Conservation (phyloP, 1,140 invertebrate species). For the Drosophila erecta region DNA sequence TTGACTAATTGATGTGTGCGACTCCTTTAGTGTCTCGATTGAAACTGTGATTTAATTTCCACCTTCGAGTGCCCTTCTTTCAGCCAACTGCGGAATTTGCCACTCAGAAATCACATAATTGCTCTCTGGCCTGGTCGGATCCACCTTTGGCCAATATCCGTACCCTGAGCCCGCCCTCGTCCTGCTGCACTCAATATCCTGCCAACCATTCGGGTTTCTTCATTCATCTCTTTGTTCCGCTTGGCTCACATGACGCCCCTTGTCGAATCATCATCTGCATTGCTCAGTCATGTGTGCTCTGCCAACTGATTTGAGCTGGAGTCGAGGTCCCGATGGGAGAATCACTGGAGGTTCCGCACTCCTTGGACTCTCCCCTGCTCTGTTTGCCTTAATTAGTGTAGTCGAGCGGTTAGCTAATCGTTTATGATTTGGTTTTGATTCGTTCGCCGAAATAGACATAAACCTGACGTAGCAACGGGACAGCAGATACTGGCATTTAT, state of each 20-base stretch:
- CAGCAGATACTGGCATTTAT: background rate
- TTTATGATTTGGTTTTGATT: slow-evolving; percentile 81
- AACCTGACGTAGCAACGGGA: slow-evolving; percentile 28
- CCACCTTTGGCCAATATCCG: slow-evolving; percentile 22
- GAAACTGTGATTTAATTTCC: slow-evolving; percentile 38
- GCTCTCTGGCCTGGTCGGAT: slow-evolving; percentile 17
- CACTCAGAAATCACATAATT: slow-evolving; percentile 44
- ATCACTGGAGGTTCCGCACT: slow-evolving; percentile 7
- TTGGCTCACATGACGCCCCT: slow-evolving; percentile 16
- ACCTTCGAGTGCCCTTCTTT: slow-evolving; percentile 10
- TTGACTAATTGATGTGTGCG: background rate
- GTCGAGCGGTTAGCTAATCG: slow-evolving; percentile 70
- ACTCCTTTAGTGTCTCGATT: background rate
- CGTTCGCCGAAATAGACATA: slow-evolving; percentile 61
- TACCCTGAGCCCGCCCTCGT: slow-evolving; percentile 2
- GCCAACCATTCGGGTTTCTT: slow-evolving; percentile 5
- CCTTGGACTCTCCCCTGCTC: slow-evolving; percentile 11
- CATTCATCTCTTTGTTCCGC: slow-evolving; percentile 39
- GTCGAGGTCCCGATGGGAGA: slow-evolving; percentile 12
- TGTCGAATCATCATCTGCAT: slow-evolving; percentile 60
- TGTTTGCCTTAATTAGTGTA: slow-evolving; percentile 73
- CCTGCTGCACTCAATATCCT: slow-evolving; percentile 14
- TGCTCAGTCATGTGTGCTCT: slow-evolving; percentile 73
- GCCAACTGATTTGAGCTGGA: slow-evolving; percentile 71
- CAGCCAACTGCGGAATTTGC: slow-evolving; percentile 15